Evolutionary conservation across 2,113 vertebrate species (phyloP).

Genomic region (Eclectus roratus): DNA sequence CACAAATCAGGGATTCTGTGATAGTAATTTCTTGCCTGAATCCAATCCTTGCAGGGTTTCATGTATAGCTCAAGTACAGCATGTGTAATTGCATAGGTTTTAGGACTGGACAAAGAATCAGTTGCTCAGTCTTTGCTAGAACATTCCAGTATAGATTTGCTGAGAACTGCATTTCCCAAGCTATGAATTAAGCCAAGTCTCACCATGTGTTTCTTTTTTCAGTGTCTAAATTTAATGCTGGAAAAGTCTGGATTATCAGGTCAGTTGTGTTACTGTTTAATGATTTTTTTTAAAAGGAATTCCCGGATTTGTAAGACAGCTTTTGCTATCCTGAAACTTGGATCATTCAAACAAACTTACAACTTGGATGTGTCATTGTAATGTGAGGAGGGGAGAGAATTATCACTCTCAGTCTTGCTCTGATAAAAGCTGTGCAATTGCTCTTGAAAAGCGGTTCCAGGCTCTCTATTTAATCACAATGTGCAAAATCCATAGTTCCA

Average conservation of each 20-base stretch:
- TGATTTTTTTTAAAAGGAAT: background rate
- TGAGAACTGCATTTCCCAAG: background rate
- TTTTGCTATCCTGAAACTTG: background rate
- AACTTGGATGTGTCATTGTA: background rate
- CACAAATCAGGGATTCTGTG: background rate
- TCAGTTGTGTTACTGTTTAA: conserved; percentile 53
- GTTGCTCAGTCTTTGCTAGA: background rate
- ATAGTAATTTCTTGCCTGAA: background rate
- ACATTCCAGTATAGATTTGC: background rate
- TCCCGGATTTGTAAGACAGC: background rate
- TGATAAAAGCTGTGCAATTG: background rate
- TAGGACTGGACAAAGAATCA: background rate
- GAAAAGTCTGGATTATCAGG: conserved; percentile 82
- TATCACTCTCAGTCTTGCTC: background rate
- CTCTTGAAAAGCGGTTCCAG: background rate
- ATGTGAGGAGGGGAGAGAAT: background rate
- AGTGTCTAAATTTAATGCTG: conserved; percentile 90
- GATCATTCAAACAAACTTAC: background rate
- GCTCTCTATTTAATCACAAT: background rate
- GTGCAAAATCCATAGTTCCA: background rate
- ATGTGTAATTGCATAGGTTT: background rate
- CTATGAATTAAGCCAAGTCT: background rate
- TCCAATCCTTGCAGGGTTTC: background rate
- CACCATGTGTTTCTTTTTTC: background rate
- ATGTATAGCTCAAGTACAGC: background rate